phyloP scores from a whole-genome alignment of 2,888 invertebrate genomes.

The Thera obeliscata region DNA sequence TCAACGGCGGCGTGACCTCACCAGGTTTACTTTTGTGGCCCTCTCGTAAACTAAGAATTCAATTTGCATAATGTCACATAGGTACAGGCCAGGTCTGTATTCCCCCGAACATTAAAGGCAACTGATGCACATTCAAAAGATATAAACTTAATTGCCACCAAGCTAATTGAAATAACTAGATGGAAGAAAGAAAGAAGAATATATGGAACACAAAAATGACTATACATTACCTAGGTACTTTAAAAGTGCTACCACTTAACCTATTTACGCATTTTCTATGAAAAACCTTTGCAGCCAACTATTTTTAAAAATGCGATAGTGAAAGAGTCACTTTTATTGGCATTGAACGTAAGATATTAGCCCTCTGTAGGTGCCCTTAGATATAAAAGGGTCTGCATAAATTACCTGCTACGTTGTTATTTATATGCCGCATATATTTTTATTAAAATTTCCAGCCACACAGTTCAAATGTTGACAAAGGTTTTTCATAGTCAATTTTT shows the following conservation, averaged over 20 bases:
- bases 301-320: constrained; percentile 17
- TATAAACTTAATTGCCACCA: neutral
- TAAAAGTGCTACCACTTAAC: neutral
- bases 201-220: neutral
- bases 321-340: constrained; percentile 10
- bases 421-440: constrained; percentile 7
- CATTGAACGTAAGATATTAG: constrained; percentile 14
- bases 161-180: neutral
- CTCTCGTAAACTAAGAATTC: constrained; percentile 63
- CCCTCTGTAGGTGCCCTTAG: constrained; percentile 3
- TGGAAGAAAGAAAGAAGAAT: too few species aligned
- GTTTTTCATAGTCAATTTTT: constrained; percentile 45
- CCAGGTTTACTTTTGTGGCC: constrained; percentile 54
- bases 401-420: constrained; percentile 12
- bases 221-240: too few species aligned
- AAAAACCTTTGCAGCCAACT: neutral
- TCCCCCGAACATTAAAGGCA: constrained; percentile 18
- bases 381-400: constrained; percentile 24
- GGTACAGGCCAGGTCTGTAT: constrained; percentile 49
- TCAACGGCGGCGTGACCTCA: constrained; percentile 57
- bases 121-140: neutral
- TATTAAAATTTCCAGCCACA: constrained; percentile 10
- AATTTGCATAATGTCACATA: constrained; percentile 64
- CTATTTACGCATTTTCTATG: neutral
- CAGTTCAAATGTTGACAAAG: constrained; percentile 19